A percentile compares a stretch with the other conserved stretches of the same genome.
Evolutionary conservation across 2,113 vertebrate species (phyloP).

Genomic region (Prietella phreatophila): DNA sequence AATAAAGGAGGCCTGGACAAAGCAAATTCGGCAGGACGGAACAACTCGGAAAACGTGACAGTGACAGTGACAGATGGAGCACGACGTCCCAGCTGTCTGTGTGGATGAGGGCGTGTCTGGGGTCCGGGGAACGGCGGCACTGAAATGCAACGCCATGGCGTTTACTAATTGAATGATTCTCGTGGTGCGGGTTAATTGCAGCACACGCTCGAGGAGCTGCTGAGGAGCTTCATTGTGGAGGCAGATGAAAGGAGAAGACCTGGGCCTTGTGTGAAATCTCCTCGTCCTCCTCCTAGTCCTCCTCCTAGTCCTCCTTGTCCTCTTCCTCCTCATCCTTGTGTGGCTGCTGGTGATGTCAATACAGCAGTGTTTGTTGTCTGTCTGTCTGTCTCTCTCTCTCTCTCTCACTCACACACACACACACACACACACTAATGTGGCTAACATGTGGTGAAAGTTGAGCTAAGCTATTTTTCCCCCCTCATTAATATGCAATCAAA

Average conservation of each 20-base stretch:
- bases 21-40: background rate
- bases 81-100: constrained; percentile 43
- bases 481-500: background rate
- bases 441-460: background rate
- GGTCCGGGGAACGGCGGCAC: constrained; percentile 23
- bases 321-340: background rate
- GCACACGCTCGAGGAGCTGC: constrained; percentile 47
- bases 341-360: background rate
- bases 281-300: background rate
- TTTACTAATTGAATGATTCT: constrained; percentile 55
- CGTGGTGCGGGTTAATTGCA: constrained; percentile 45
- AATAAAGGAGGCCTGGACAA: background rate
- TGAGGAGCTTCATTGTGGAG: constrained; percentile 42
- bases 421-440: too few relatives aligned
- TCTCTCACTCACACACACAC: too few relatives aligned
- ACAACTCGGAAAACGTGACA: constrained; percentile 28
- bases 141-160: constrained; percentile 27
- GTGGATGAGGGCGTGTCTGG: constrained; percentile 35
- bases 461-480: background rate
- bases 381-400: too few relatives aligned
- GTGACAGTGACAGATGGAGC: constrained; percentile 34
- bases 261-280: constrained; percentile 41
- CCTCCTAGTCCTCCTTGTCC: background rate
- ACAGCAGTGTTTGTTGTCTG: background rate
- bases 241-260: constrained; percentile 48